Conservation (phyloP, 2,113 vertebrate species). For the Progne subis region DNA sequence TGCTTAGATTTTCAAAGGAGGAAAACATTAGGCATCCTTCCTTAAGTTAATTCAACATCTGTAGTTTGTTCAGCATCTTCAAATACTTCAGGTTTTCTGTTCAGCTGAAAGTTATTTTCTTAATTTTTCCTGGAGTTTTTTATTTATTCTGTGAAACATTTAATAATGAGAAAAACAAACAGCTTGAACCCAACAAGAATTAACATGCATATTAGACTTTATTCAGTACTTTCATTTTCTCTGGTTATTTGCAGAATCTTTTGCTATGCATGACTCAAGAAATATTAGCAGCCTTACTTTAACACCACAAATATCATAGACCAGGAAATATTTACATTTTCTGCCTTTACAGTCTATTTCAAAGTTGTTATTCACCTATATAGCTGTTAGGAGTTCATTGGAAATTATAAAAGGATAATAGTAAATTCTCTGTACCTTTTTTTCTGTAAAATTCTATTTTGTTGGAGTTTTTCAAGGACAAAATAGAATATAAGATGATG, state of each 20-base stretch:
- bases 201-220: neutral
- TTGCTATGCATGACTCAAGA: neutral
- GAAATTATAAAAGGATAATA: neutral
- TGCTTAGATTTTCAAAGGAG: neutral
- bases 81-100: neutral
- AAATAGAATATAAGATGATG: neutral
- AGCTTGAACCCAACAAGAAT: neutral
- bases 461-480: neutral
- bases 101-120: neutral
- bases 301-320: neutral
- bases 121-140: neutral
- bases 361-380: neutral
- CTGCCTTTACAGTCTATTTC: neutral
- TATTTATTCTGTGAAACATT: neutral
- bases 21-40: neutral
- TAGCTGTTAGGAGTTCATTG: rapidly evolving
- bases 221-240: neutral
- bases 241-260: neutral
- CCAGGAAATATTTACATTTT: neutral
- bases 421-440: neutral
- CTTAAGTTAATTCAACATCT: neutral
- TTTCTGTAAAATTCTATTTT: neutral
- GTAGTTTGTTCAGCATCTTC: neutral
- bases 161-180: neutral
- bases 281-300: neutral